phyloP scores from a whole-genome alignment of 2,113 vertebrate species.

The Peromyscus polionotus region DNA sequence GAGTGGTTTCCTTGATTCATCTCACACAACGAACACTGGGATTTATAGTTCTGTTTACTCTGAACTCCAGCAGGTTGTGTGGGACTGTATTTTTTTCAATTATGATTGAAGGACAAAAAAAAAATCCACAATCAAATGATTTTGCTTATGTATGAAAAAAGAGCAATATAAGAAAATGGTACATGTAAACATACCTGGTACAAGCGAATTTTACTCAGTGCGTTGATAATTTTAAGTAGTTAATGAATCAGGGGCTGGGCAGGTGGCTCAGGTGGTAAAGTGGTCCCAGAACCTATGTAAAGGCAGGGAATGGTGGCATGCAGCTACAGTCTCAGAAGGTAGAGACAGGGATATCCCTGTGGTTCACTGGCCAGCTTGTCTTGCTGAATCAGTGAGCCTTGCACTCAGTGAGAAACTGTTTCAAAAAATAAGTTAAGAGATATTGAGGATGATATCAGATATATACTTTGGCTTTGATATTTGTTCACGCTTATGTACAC shows the following conservation, averaged over 20 bases:
- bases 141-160: neutral
- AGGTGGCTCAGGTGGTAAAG: neutral
- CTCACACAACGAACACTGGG: conserved; percentile 72
- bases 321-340: neutral
- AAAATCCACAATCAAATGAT: neutral
- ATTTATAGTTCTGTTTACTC: conserved; percentile 76
- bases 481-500: neutral
- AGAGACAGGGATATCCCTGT: too few species aligned
- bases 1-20: conserved; percentile 83
- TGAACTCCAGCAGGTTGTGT: conserved; percentile 72
- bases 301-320: too few species aligned
- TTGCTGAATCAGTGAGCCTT: neutral
- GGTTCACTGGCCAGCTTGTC: neutral
- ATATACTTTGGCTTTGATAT: neutral
- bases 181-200: neutral
- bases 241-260: neutral
- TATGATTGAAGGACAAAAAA: neutral
- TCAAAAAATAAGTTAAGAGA: neutral
- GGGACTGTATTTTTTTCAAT: neutral
- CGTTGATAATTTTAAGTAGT: neutral
- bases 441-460: neutral
- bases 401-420: neutral
- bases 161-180: neutral
- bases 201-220: neutral
- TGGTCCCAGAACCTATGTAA: too few species aligned